A percentile compares a stretch with the other conserved stretches of the same genome.
Conservation (phyloP, 1,140 invertebrate species). For the Drosophila jambulina region DNA sequence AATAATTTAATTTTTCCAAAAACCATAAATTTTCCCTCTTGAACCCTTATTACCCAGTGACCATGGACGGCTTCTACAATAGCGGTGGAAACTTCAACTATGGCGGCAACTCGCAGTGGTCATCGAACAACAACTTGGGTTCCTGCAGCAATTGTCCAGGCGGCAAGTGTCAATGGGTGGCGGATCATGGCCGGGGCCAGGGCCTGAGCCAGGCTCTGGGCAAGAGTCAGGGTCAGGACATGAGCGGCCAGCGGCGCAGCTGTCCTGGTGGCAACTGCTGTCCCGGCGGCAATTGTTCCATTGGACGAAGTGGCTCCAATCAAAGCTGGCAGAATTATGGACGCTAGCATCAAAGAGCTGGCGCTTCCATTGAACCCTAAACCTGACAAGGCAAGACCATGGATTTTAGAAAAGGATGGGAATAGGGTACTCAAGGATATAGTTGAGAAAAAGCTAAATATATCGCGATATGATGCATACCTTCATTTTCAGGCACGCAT, state of each 20-base stretch:
- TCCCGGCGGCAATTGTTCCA: slow-evolving; percentile 31
- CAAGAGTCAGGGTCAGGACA: neutral
- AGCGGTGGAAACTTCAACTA: slow-evolving; percentile 3
- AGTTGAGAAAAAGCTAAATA: neutral
- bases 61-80: slow-evolving; percentile 43
- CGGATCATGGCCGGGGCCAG: neutral
- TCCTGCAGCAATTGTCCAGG: slow-evolving; percentile 29
- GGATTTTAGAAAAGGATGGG: neutral
- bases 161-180: slow-evolving; percentile 31
- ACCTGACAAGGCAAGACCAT: slow-evolving; percentile 12
- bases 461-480: neutral
- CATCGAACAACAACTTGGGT: neutral
- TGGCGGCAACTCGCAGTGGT: slow-evolving; percentile 1
- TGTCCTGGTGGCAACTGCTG: slow-evolving; percentile 51
- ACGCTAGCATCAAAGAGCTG: slow-evolving; percentile 39
- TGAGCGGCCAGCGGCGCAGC: slow-evolving; percentile 7
- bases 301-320: neutral
- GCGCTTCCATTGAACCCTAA: slow-evolving; percentile 1
- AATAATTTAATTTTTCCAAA: neutral
- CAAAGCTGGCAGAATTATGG: slow-evolving; percentile 28
- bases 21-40: neutral
- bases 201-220: neutral
- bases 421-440: too few species aligned
- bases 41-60: neutral
- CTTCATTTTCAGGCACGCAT: neutral